Conservation (phyloP, 2,113 vertebrate genomes). For the Hoplias malabaricus region DNA sequence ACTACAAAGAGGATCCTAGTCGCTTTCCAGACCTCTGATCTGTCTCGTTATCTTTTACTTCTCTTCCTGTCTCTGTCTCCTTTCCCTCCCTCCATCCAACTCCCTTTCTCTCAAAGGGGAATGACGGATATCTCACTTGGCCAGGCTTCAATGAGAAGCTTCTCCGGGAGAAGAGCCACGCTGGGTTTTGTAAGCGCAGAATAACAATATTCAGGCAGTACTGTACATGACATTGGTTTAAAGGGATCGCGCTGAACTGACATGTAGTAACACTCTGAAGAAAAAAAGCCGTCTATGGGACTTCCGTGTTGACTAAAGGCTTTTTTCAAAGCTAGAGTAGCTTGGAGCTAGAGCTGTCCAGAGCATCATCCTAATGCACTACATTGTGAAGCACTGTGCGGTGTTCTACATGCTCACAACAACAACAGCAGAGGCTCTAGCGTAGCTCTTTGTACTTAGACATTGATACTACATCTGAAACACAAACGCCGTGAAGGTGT, state of each 20-base stretch:
- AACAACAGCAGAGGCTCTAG: slow-evolving; percentile 56
- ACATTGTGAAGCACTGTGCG: slow-evolving; percentile 54
- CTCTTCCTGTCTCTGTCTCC: not conserved
- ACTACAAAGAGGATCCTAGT: slow-evolving; percentile 97
- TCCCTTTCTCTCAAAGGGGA: not conserved
- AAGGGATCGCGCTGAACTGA: slow-evolving; percentile 22
- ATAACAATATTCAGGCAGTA: not conserved
- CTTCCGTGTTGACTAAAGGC: not conserved
- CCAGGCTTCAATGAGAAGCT: not conserved
- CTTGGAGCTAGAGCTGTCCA: not conserved
- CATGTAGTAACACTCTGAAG: not conserved
- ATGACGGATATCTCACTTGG: not conserved
- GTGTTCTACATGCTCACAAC: slow-evolving; percentile 53
- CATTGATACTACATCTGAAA: slow-evolving; percentile 63
- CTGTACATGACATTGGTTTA: not conserved
- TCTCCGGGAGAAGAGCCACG: not conserved
- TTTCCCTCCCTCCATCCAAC: not conserved
- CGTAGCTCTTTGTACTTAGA: slow-evolving; percentile 68
- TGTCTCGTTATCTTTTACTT: not conserved
- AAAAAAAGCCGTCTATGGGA: not conserved
- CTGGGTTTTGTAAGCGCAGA: not conserved
- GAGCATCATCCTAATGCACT: slow-evolving; percentile 57
- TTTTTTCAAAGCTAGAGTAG: not conserved
- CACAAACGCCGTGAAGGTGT: slow-evolving; percentile 64
- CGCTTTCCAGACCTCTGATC: slow-evolving; percentile 94